Evolutionary conservation across 37 sponge, comb jelly and placozoan species (phyloP).

Genomic region (Trichoplax adhaerens): DNA sequence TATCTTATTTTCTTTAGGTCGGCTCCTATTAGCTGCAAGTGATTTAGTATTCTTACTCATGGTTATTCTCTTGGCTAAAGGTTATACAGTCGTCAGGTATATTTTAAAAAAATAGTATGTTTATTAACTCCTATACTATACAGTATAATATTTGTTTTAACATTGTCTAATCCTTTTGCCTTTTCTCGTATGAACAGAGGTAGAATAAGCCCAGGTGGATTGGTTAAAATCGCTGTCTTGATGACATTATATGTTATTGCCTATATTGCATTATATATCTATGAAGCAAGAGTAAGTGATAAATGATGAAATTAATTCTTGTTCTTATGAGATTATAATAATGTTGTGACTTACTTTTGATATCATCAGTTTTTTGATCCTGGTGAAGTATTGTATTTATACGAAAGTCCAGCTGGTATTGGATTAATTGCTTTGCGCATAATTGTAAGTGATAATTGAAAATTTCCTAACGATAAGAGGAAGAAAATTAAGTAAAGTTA

Average conservation of each 20-base stretch:
- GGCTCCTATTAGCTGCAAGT: too few species aligned
- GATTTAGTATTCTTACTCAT: too few species aligned
- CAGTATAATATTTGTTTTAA: neutral
- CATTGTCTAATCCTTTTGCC: neutral
- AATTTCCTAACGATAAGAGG: neutral
- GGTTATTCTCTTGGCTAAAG: too few species aligned
- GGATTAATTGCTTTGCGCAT: neutral
- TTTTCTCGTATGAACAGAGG: neutral
- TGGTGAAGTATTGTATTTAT: conserved; percentile 1
- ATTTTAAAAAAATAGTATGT: neutral
- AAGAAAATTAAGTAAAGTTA: neutral
- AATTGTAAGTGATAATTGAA: neutral
- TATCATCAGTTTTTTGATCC: conserved; percentile 6
- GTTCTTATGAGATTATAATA: neutral
- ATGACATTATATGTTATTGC: neutral
- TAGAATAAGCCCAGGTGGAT: neutral
- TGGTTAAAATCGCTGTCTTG: neutral
- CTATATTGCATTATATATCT: neutral
- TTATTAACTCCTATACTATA: neutral
- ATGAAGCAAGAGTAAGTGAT: neutral
- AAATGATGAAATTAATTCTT: too few species aligned
- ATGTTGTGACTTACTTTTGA: neutral
- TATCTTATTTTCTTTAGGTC: too few species aligned
- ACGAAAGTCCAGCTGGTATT: conserved; percentile 14
- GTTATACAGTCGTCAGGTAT: too few species aligned